A percentile compares a stretch with the other conserved stretches of the same genome.
These are phyloP conservation scores for Drosophila suboccidentalis DNA, from an alignment of 2,888 invertebrate genomes.

Conservation along the genomic window DNA sequence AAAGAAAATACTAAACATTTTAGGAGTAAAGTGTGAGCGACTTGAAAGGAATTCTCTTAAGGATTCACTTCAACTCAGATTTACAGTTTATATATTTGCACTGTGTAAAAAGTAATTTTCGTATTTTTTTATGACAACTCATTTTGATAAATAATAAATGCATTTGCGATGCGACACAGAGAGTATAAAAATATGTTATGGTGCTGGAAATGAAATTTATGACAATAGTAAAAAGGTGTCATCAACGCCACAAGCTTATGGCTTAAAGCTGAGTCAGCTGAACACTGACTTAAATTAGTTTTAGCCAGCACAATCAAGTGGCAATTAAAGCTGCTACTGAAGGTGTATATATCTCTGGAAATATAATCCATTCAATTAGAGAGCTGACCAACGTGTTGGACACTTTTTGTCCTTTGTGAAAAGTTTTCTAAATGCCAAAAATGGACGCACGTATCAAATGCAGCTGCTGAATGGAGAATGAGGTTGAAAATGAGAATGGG, in stretches of 20 bases:
- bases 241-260: conserved; percentile 1
- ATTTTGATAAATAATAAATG: conserved; percentile 71
- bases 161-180: conserved; percentile 19
- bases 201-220: conserved; percentile 42
- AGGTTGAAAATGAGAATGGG: neutral
- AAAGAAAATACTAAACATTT: neutral
- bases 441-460: conserved; percentile 60
- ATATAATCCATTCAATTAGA: conserved; percentile 63
- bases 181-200: conserved; percentile 31
- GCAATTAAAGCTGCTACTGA: conserved; percentile 27
- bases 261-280: neutral
- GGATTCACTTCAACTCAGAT: neutral
- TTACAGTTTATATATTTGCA: neutral
- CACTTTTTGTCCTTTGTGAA: conserved; percentile 22
- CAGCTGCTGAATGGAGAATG: conserved; percentile 23
- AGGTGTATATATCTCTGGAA: neutral
- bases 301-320: conserved; percentile 3
- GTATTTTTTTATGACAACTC: conserved; percentile 54
- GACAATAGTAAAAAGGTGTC: conserved; percentile 48
- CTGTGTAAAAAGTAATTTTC: conserved; percentile 44
- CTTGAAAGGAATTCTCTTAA: neutral
- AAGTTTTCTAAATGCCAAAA: conserved; percentile 44
- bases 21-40: neutral
- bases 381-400: conserved; percentile 23
- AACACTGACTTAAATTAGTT: conserved; percentile 1